Conservation (phyloP, 2,113 vertebrate species). For the Nannobrachium achirus region DNA sequence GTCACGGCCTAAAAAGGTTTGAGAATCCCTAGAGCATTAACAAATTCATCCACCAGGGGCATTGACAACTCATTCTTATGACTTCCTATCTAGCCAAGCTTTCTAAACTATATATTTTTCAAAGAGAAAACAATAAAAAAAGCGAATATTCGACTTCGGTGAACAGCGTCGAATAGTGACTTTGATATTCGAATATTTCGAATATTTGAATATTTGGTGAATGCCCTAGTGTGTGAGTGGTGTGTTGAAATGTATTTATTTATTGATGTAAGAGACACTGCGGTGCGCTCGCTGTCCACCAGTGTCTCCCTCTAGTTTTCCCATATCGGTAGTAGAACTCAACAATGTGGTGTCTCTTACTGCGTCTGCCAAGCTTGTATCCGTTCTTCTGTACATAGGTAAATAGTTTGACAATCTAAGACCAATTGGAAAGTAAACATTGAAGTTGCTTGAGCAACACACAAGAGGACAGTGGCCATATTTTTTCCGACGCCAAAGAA, state of each 20-base stretch:
- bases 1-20: too few species aligned
- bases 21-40: too few species aligned
- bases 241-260: slow-evolving; percentile 56
- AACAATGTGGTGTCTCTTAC: slow-evolving; percentile 64
- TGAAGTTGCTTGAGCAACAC: slow-evolving; percentile 61
- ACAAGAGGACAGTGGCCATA: slow-evolving; percentile 80
- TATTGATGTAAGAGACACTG: slow-evolving; percentile 80
- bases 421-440: slow-evolving; percentile 81
- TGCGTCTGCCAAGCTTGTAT: slow-evolving; percentile 78
- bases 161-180: too few species aligned
- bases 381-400: slow-evolving; percentile 77
- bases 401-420: slow-evolving; percentile 84
- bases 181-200: too few species aligned
- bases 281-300: slow-evolving; percentile 62
- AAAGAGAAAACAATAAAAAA: too few species aligned
- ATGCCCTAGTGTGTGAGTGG: neutral
- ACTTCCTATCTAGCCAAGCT: too few species aligned
- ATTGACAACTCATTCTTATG: too few species aligned
- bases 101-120: too few species aligned
- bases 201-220: too few species aligned
- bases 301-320: slow-evolving; percentile 56
- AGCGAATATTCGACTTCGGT: too few species aligned
- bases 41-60: too few species aligned
- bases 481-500: slow-evolving; percentile 85
- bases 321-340: slow-evolving; percentile 57